Conservation (phyloP, 2,797 vertebrate species). For the Carduelis carduelis region DNA sequence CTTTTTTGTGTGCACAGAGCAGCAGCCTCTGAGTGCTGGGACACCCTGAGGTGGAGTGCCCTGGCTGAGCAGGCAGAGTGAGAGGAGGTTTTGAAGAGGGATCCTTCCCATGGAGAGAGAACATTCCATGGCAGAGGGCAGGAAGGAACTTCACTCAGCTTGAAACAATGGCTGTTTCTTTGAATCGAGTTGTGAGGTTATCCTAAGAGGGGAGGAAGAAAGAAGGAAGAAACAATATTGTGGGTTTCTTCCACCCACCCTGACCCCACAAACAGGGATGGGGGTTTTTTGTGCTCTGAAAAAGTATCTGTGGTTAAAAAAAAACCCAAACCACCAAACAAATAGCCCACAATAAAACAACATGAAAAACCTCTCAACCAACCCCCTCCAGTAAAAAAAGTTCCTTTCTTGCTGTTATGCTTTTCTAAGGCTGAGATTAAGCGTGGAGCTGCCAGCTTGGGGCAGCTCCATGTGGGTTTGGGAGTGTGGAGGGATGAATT, state of each 20-base stretch:
- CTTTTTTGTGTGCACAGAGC: neutral
- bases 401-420: neutral
- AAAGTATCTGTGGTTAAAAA: neutral
- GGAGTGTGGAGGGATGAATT: neutral
- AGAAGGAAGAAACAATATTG: neutral
- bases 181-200: neutral
- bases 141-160: neutral
- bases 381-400: neutral
- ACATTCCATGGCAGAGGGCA: neutral
- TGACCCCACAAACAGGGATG: neutral
- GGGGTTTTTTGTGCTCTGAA: neutral
- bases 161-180: neutral
- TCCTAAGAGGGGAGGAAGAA: neutral
- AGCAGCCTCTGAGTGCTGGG: neutral
- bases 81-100: neutral
- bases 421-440: neutral
- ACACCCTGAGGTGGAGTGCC: neutral
- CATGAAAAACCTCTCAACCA: neutral
- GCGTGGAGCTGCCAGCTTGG: accelerated
- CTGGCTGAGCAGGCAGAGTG: neutral
- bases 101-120: neutral
- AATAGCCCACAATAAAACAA: neutral
- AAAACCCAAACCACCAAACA: neutral
- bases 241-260: neutral
- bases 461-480: neutral